A percentile compares a stretch with the other conserved stretches of the same genome.
Conservation (phyloP, 2,797 vertebrate species). For the Silurus aristotelis region DNA sequence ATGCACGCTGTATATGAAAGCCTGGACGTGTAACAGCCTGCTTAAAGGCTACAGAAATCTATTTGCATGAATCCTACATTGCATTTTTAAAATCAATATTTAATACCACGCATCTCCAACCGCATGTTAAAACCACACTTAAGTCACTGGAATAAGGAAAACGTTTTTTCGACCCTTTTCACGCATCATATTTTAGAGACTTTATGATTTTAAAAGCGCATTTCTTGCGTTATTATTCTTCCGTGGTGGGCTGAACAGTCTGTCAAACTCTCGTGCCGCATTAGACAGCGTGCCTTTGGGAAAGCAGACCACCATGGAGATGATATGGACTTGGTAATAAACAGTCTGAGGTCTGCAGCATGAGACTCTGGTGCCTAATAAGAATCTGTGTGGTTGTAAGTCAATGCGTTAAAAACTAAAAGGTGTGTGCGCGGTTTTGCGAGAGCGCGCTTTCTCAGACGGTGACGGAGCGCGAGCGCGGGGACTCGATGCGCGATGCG, state of each 20-base stretch:
- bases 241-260: too few relatives aligned
- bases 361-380: neutral
- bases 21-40: neutral
- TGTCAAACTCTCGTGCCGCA: too few relatives aligned
- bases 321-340: neutral
- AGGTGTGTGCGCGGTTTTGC: neutral
- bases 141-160: neutral
- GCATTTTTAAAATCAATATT: neutral
- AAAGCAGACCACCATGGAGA: neutral
- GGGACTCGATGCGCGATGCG: too few relatives aligned
- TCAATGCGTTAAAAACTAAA: neutral
- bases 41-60: neutral
- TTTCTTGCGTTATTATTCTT: neutral
- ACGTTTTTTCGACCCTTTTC: neutral
- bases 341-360: neutral
- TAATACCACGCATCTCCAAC: neutral
- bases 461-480: too few relatives aligned
- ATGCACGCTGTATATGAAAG: neutral
- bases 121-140: too few relatives aligned
- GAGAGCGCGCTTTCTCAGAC: neutral
- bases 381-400: neutral
- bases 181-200: neutral
- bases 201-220: neutral
- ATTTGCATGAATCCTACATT: neutral
- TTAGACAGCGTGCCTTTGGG: too few relatives aligned